Percentiles rank a stretch among this genome's conserved stretches.
Evolutionary conservation across 2,888 invertebrate species (phyloP).

Genomic region (Trichogramma evanescens): DNA sequence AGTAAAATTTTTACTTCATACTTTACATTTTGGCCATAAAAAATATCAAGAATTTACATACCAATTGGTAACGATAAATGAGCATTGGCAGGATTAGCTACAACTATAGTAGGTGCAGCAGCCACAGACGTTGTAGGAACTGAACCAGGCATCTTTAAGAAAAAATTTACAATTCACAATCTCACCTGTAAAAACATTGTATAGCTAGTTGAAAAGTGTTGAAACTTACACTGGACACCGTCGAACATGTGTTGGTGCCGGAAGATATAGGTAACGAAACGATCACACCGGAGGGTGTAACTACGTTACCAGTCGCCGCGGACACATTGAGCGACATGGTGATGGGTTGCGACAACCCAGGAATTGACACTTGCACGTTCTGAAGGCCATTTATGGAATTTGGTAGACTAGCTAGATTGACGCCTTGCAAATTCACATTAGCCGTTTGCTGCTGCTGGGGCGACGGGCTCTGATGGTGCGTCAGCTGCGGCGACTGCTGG

Average conservation of each 20-base stretch:
- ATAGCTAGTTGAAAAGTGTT: background rate
- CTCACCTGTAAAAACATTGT: background rate
- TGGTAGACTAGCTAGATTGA: slow-evolving; percentile 65
- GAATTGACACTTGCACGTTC: slow-evolving; percentile 76
- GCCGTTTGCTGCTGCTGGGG: slow-evolving; percentile 30
- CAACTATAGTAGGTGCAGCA: slow-evolving; percentile 44
- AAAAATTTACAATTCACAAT: background rate
- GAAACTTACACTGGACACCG: slow-evolving; percentile 44
- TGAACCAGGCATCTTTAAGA: slow-evolving; percentile 43
- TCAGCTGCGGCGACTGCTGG: background rate
- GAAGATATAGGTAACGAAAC: slow-evolving; percentile 60
- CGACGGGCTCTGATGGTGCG: background rate
- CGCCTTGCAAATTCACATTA: slow-evolving; percentile 59
- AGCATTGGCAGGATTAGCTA: slow-evolving; percentile 47
- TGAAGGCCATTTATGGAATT: slow-evolving; percentile 64
- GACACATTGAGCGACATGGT: slow-evolving; percentile 70
- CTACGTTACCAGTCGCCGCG: slow-evolving; percentile 50
- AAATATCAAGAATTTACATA: slow-evolving; percentile 22
- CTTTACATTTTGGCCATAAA: background rate
- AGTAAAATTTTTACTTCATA: background rate
- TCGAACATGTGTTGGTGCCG: slow-evolving; percentile 45
- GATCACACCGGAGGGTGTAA: slow-evolving; percentile 55
- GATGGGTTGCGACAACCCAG: slow-evolving; percentile 79
- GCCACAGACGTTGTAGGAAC: slow-evolving; percentile 43
- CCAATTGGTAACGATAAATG: slow-evolving; percentile 46